Evolutionary conservation across 2,797 vertebrate genomes (phyloP), one percentile per base, ranked within the genome.

Genomic region (Mareca penelope): DNA sequence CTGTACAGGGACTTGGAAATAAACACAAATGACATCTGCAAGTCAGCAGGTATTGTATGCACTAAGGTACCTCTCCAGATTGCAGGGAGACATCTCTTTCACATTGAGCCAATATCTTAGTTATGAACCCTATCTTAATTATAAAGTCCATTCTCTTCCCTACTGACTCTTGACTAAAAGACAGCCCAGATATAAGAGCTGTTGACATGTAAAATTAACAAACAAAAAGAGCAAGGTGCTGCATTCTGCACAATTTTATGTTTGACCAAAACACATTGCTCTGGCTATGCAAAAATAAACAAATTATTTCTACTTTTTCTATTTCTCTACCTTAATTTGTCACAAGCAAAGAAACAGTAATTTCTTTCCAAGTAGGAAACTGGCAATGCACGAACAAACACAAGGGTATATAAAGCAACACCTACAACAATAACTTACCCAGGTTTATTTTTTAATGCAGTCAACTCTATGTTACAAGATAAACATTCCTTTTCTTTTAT

Each of bases 21-120:
- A 94, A 94, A 35, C 37, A 28, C 29, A 26, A 93, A 80, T 59
- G 59, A 57, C 53, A 87, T n/a, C 28, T 91, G 63, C 56, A 94
- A 95, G 35, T 48, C 71, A 56, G 48, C 5, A 77, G 39, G 69
- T 59, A 12, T 12, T 33, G 28, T 33, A 68, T 7, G 46, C 23
- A 24, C 10, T 5, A 12, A 64, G 82, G 28, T 42, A 73, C 28
- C 70, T 57, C n/a, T 78, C 31, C 42, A 57, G 23, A 79, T 60
- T 88, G 89, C 61, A 79, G 26, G 21, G 89, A 89, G 23, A 81
- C 7, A 53, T 65, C 69, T 72, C 19, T 71, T 72, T 53, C 50
- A 85, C 0, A 0, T 7, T 46, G n/a, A 83, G 24, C 87, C 89
- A 85, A 26, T 3, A 3, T 64, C 61, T 53, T 63, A 55, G 67